Conservation (phyloP, 2,888 invertebrate genomes). For the Drosophila pseudotakahashii region DNA sequence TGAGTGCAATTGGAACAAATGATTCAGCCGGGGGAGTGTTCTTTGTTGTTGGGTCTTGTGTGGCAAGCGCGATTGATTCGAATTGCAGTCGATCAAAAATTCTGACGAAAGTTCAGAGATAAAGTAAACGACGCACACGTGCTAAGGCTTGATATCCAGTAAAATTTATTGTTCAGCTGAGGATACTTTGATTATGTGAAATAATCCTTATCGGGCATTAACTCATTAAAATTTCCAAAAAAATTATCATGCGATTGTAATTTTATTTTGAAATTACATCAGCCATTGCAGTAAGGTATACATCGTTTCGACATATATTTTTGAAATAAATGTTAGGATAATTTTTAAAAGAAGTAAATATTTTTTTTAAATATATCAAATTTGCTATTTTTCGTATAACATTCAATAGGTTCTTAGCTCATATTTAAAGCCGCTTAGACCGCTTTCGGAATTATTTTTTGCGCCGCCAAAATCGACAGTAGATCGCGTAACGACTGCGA, state of each 20-base stretch:
- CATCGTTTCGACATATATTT: no score
- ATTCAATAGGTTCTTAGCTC: background rate
- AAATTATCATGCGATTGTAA: no score
- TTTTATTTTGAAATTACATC: no score
- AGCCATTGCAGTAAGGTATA: no score
- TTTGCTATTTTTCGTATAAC: background rate
- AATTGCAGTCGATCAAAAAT: slow-evolving; percentile 18
- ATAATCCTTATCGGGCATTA: background rate
- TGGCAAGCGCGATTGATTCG: slow-evolving; percentile 14
- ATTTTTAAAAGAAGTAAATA: no score
- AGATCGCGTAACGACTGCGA: slow-evolving; percentile 48
- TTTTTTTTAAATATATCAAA: no score
- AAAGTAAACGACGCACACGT: background rate
- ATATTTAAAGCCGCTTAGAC: background rate
- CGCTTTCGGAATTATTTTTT: slow-evolving; percentile 18
- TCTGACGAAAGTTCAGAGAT: slow-evolving; percentile 36
- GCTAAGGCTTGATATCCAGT: no score
- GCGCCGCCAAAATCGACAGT: slow-evolving; percentile 7
- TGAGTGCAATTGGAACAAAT: slow-evolving; percentile 28
- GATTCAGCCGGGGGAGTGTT: slow-evolving; percentile 35
- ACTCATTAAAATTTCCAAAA: no score
- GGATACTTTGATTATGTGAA: background rate
- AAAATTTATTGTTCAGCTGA: background rate
- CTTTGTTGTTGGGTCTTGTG: slow-evolving; percentile 22
- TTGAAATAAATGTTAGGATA: no score